Evolutionary conservation across 2,888 invertebrate genomes (phyloP).

Genomic region (Hypsopygia costalis): DNA sequence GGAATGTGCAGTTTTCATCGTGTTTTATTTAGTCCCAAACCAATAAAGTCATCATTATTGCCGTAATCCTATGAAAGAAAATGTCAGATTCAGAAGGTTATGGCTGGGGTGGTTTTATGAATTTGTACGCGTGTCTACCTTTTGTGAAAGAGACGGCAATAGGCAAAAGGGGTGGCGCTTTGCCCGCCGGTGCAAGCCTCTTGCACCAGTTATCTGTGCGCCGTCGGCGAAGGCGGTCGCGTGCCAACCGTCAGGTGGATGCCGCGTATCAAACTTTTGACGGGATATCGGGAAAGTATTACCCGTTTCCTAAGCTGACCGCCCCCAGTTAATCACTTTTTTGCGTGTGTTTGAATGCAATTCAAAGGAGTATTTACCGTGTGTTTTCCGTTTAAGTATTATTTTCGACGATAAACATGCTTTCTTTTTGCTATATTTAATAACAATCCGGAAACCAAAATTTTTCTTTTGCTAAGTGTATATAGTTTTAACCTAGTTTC

Average conservation of each 20-base stretch:
- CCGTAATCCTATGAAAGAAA: conserved; percentile 33
- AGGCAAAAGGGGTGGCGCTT: conserved; percentile 59
- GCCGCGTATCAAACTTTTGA: conserved; percentile 65
- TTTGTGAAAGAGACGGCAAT: conserved; percentile 50
- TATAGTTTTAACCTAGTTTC: conserved; percentile 2
- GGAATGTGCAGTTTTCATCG: conserved; percentile 11
- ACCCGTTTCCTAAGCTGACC: conserved; percentile 44
- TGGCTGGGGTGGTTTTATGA: conserved; percentile 45
- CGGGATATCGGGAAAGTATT: conserved; percentile 62
- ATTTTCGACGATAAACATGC: conserved; percentile 22
- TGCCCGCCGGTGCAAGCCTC: conserved; percentile 42
- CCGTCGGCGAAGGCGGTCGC: conserved; percentile 41
- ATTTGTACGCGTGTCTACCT: conserved; percentile 36
- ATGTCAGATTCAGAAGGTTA: conserved; percentile 49
- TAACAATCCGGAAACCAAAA: not conserved
- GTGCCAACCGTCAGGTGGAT: conserved; percentile 24
- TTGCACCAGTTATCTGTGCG: conserved; percentile 56
- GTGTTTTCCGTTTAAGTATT: conserved; percentile 47
- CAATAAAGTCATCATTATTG: conserved; percentile 26
- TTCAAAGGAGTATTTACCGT: conserved; percentile 44
- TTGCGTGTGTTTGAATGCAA: conserved; percentile 66
- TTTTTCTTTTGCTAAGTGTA: not conserved
- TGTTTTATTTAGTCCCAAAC: conserved; percentile 14
- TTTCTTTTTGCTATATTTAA: conserved; percentile 18
- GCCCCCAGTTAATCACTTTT: conserved; percentile 59